Percentiles rank a stretch among this genome's conserved stretches.
These are phyloP conservation scores for Rhagoletis zephyria DNA, from an alignment of 1,140 invertebrate genomes.

Conservation along the genomic window DNA sequence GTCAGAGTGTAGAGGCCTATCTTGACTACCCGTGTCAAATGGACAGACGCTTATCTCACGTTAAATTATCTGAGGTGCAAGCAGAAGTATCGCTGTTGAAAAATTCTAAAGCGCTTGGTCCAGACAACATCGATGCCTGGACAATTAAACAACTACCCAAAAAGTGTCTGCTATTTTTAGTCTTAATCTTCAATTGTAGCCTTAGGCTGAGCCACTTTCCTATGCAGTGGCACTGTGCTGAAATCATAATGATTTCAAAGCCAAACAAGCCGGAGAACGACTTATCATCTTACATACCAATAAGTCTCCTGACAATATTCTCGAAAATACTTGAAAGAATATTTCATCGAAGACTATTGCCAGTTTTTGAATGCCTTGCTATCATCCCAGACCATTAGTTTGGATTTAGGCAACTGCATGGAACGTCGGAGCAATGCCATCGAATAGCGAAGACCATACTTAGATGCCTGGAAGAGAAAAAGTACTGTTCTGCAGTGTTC, in stretches of 20 bases:
- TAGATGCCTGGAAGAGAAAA: neutral
- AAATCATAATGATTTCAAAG: slow-evolving; percentile 30
- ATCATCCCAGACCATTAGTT: slow-evolving; percentile 47
- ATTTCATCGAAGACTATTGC: slow-evolving; percentile 15
- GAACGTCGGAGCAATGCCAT: slow-evolving; percentile 47
- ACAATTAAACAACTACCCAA: neutral
- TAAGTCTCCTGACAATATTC: slow-evolving; percentile 30
- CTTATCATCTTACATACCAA: slow-evolving; percentile 1
- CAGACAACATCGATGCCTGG: neutral
- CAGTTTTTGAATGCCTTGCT: neutral
- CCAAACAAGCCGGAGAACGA: slow-evolving; percentile 14
- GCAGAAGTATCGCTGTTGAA: no score
- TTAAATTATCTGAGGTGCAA: no score
- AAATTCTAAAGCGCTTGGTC: neutral
- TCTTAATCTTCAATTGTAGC: no score
- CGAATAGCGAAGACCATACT: neutral
- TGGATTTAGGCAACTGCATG: slow-evolving; percentile 29
- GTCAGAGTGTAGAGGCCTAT: no score
- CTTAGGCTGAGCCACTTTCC: neutral
- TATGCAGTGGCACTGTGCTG: slow-evolving; percentile 28
- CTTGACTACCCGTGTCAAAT: no score
- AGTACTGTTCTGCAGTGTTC: slow-evolving; percentile 53
- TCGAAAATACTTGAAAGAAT: slow-evolving; percentile 49
- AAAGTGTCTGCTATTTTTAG: neutral
- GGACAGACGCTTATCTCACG: no score